phyloP scores from a whole-genome alignment of 2,888 invertebrate species.

The Cheilosia pagana region DNA sequence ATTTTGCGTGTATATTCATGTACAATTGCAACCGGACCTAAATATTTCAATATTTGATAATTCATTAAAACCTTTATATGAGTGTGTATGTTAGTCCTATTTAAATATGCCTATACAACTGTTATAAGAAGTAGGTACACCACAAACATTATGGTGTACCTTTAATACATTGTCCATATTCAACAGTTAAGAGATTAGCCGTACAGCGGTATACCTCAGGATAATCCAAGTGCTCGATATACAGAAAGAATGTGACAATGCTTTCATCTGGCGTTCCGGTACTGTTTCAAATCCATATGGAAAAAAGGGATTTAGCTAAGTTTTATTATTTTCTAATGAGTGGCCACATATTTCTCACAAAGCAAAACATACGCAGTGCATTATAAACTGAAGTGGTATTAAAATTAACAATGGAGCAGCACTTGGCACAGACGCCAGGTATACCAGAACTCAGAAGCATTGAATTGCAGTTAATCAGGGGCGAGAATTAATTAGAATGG shows the following conservation, averaged over 20 bases:
- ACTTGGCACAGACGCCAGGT: conserved; percentile 50
- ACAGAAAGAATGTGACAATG: conserved; percentile 38
- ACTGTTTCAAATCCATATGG: conserved; percentile 3
- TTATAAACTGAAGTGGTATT: conserved; percentile 61
- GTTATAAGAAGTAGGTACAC: no score
- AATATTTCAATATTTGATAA: no score
- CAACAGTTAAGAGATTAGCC: background rate
- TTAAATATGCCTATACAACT: no score
- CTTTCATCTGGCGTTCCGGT: conserved; percentile 55
- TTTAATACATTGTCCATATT: background rate
- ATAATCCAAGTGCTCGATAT: conserved; percentile 26
- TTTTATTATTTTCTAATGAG: conserved; percentile 62
- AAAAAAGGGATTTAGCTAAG: conserved; percentile 36
- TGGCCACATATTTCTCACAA: conserved; percentile 33
- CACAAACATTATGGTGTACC: background rate
- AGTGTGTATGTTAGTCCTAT: no score
- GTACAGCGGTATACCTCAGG: background rate
- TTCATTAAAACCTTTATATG: no score
- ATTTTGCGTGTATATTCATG: background rate
- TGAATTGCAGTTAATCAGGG: conserved; percentile 36
- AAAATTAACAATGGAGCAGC: conserved; percentile 20
- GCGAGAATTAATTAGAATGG: conserved; percentile 54
- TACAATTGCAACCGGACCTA: no score
- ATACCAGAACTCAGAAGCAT: conserved; percentile 11
- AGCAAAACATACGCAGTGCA: conserved; percentile 4